phyloP scores from a whole-genome alignment of 2,113 vertebrate species.

The Crotalus tigris region DNA sequence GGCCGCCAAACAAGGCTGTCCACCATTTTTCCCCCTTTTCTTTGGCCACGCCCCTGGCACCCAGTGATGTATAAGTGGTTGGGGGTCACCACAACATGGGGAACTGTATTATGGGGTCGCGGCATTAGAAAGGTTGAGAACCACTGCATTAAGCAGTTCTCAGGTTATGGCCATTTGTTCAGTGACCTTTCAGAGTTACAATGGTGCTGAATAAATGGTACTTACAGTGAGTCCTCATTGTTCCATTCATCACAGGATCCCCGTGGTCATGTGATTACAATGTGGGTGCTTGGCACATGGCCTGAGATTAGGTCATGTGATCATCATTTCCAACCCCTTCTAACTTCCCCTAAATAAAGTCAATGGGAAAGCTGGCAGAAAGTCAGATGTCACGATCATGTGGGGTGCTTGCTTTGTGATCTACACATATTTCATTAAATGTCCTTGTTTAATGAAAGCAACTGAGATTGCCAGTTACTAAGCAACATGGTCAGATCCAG shows the following conservation, averaged over 20 bases:
- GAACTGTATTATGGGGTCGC: no score
- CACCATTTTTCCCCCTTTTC: no score
- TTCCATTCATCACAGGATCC: not conserved
- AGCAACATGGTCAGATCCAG: not conserved
- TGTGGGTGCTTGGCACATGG: not conserved
- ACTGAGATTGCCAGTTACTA: not conserved
- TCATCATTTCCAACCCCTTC: not conserved
- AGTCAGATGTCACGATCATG: not conserved
- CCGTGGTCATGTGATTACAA: not conserved
- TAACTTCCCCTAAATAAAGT: not conserved
- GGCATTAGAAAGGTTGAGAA: no score
- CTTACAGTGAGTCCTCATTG: not conserved
- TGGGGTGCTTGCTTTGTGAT: not conserved
- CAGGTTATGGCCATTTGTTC: not conserved
- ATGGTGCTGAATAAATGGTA: not conserved
- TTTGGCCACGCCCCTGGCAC: no score
- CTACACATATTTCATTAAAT: no score
- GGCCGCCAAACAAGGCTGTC: no score
- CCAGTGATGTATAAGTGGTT: no score
- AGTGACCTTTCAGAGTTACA: not conserved
- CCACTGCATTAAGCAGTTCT: not conserved
- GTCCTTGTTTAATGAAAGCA: not conserved
- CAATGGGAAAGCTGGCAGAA: not conserved
- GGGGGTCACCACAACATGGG: no score
- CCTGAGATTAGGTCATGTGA: not conserved